phyloP scores from a whole-genome alignment of 2,113 vertebrate species.

The Melanocharis versteri region DNA sequence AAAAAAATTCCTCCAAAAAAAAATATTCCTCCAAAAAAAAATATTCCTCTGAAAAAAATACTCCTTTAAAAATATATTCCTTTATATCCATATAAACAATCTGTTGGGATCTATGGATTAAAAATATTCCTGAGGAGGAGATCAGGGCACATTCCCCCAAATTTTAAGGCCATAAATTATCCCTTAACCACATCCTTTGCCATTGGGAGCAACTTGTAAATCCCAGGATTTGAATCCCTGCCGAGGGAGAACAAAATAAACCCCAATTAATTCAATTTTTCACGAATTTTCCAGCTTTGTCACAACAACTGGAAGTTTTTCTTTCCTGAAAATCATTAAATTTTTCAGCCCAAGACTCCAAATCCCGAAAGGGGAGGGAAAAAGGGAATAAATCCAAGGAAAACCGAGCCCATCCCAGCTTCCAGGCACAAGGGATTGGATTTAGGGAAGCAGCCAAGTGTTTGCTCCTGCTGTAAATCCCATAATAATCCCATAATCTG shows the following conservation, averaged over 20 bases:
- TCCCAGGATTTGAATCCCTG: background rate
- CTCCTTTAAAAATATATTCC: background rate
- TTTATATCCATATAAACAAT: background rate
- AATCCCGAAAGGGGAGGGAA: background rate
- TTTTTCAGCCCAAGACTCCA: rapidly evolving
- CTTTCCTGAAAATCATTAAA: background rate
- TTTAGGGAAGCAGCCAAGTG: background rate
- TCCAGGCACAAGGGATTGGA: background rate
- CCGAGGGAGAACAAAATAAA: background rate
- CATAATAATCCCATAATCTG: background rate
- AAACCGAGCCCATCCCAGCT: background rate
- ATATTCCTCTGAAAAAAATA: too few relatives aligned
- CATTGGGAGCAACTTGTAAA: background rate
- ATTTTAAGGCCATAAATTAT: background rate
- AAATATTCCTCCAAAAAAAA: background rate
- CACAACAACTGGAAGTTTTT: background rate
- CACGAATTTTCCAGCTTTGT: background rate
- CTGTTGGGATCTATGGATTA: background rate
- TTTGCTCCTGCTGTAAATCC: conserved; percentile 2
- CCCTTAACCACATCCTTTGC: background rate
- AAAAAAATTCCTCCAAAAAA: too few relatives aligned
- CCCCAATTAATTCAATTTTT: background rate
- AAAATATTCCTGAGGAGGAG: background rate
- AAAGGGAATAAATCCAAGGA: background rate
- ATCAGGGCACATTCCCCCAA: background rate